Evolutionary conservation across 2,888 invertebrate genomes (phyloP).

Genomic region (Ennomos erosarius): DNA sequence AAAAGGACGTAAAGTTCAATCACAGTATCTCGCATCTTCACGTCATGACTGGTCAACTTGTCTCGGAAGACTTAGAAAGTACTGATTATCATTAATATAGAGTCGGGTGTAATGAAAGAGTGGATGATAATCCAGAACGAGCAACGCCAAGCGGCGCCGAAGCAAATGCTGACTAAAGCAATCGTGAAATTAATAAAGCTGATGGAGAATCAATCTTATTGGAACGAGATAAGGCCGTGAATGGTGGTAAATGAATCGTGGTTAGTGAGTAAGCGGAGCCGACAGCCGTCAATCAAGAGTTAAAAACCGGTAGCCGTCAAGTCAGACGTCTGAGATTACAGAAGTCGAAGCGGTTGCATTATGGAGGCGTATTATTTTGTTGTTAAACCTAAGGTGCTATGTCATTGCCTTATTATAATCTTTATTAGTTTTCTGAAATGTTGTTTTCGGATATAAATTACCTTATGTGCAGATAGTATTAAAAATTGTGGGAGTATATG

Average conservation of each 20-base stretch:
- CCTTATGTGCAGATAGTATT: background rate
- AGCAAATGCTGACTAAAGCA: constrained; percentile 63
- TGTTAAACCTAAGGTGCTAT: constrained; percentile 32
- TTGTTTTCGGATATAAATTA: constrained; percentile 2
- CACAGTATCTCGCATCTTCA: constrained; percentile 15
- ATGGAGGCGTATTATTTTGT: constrained; percentile 42
- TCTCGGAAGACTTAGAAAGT: constrained; percentile 57
- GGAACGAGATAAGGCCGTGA: constrained; percentile 34
- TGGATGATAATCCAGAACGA: constrained; percentile 83
- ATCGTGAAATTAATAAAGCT: constrained; percentile 13
- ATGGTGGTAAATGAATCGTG: constrained; percentile 43
- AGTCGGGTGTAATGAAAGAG: constrained; percentile 82
- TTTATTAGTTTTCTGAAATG: constrained; percentile 16
- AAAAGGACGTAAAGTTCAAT: constrained; percentile 5
- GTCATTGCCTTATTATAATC: constrained; percentile 33
- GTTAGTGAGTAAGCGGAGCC: constrained; percentile 73
- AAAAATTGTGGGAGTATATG: no score
- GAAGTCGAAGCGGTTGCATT: constrained; percentile 67
- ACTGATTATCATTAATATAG: constrained; percentile 80
- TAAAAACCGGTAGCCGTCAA: constrained; percentile 83
- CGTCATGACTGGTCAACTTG: constrained; percentile 49
- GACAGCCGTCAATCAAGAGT: constrained; percentile 84
- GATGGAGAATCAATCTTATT: constrained; percentile 46
- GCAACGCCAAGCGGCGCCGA: constrained; percentile 79
- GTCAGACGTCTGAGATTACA: constrained; percentile 78